Conservation (phyloP, 2,797 vertebrate genomes). For the Fratercula arctica region DNA sequence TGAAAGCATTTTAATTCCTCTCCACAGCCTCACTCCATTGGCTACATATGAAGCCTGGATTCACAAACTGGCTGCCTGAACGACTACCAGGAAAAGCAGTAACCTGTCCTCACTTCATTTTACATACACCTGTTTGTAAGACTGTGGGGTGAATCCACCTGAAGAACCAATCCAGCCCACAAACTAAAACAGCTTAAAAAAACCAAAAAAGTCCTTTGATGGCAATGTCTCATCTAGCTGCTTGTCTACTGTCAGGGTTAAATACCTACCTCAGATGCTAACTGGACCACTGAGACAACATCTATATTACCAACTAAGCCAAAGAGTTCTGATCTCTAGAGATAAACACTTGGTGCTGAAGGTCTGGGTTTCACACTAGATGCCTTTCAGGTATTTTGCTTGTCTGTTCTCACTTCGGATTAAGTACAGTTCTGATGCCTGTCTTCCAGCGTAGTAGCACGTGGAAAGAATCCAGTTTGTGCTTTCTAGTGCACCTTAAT, state of each 20-base stretch:
- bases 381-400: accelerated
- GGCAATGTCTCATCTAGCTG: not conserved
- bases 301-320: not conserved
- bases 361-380: not conserved
- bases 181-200: not conserved
- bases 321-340: not conserved
- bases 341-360: not conserved
- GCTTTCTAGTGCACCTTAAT: not conserved
- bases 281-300: not conserved
- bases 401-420: not conserved
- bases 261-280: not conserved
- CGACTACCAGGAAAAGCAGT: not conserved
- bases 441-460: not conserved
- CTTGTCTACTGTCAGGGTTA: not conserved
- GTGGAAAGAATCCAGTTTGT: not conserved
- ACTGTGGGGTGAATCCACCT: not conserved
- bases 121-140: not conserved
- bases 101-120: not conserved
- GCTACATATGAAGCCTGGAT: not conserved
- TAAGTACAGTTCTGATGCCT: not conserved
- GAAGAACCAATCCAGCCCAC: not conserved
- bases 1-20: not conserved
- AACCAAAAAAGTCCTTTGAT: not conserved
- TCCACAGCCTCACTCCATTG: not conserved
- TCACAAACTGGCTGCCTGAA: not conserved